phyloP scores from a whole-genome alignment of 2,113 vertebrate species.

The human region GRCh38 chr22:48618001-48618500 shows the following conservation, averaged over 20 bases:
- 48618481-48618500: not conserved
- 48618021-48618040: not conserved
- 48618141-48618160: fast-evolving
- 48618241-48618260: not conserved
- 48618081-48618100: fast-evolving
- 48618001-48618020: not conserved
- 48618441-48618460: not conserved
- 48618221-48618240: no score
- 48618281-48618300: fast-evolving
- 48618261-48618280: fast-evolving
- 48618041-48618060: fast-evolving
- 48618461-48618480: not conserved
- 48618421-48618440: not conserved
- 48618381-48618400: not conserved
- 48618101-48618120: fast-evolving
- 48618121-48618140: fast-evolving
- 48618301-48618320: fast-evolving
- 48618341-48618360: fast-evolving
- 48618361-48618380: not conserved
- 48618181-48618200: fast-evolving
- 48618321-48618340: fast-evolving
- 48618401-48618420: not conserved
- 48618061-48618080: fast-evolving
- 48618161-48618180: not conserved
- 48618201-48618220: not conserved